A percentile compares a stretch with the other conserved stretches of the same genome.
Conservation (phyloP, 1,140 invertebrate genomes). For the Ridgeia piscesae region DNA sequence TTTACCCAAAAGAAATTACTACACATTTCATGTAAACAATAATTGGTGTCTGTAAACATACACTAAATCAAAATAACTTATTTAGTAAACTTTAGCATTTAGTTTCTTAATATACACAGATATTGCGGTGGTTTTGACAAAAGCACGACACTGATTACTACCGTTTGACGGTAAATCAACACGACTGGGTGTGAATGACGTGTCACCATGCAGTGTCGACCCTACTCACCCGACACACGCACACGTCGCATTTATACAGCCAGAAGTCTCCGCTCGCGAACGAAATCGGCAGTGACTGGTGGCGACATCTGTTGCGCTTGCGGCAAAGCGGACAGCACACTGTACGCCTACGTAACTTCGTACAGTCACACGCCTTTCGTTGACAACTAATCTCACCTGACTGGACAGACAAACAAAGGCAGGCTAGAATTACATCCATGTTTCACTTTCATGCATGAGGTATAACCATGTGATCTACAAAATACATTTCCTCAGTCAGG, state of each 20-base stretch:
- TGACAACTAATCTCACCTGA: slow-evolving; percentile 68
- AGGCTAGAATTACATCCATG: no score
- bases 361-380: slow-evolving; percentile 67
- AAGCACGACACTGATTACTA: not conserved
- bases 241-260: slow-evolving; percentile 87
- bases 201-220: not conserved
- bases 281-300: slow-evolving; percentile 75
- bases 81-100: no score
- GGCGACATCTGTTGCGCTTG: slow-evolving; percentile 64
- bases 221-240: slow-evolving; percentile 77
- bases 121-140: not conserved
- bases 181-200: no score
- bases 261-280: slow-evolving; percentile 80
- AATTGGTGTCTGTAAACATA: no score
- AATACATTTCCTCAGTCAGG: no score
- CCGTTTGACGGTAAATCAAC: not conserved
- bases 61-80: no score
- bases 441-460: no score
- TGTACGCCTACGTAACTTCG: slow-evolving; percentile 33
- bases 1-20: no score
- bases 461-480: no score
- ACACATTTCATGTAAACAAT: no score
- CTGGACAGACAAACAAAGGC: slow-evolving; percentile 52
- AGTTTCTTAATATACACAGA: no score
- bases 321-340: slow-evolving; percentile 76